phyloP scores from a whole-genome alignment of 2,797 vertebrate species.

The Syndactyla subalaris region DNA sequence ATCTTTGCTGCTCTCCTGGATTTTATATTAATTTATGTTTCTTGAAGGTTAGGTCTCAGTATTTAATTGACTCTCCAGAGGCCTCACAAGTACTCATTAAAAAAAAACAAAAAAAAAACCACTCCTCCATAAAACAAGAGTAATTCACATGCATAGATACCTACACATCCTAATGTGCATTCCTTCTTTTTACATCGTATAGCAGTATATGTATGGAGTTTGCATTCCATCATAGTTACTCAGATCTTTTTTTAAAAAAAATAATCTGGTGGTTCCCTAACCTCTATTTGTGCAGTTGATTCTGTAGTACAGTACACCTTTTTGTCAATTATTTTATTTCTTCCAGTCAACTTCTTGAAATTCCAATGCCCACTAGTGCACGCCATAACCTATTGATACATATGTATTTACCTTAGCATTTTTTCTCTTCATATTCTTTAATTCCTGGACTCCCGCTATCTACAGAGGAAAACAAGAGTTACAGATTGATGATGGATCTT shows the following conservation, averaged over 20 bases:
- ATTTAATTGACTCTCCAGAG: background rate
- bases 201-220: background rate
- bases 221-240: background rate
- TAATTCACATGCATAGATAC: background rate
- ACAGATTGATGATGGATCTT: background rate
- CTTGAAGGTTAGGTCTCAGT: background rate
- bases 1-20: background rate
- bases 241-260: background rate
- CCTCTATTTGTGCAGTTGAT: background rate
- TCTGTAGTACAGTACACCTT: background rate
- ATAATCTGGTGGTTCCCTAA: background rate
- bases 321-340: background rate
- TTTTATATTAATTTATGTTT: background rate
- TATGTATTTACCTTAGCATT: constrained; percentile 74
- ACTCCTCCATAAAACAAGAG: background rate
- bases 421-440: constrained; percentile 71
- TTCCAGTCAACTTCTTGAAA: background rate
- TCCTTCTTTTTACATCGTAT: background rate
- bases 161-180: background rate
- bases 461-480: constrained; percentile 44
- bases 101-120: background rate
- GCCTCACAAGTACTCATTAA: background rate
- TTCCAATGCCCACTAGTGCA: background rate
- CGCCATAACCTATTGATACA: background rate
- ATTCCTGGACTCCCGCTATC: constrained; percentile 66